Evolutionary conservation across 1,140 invertebrate species (phyloP), one percentile per base, ranked within the genome.

Genomic region (Bombus confusus): DNA sequence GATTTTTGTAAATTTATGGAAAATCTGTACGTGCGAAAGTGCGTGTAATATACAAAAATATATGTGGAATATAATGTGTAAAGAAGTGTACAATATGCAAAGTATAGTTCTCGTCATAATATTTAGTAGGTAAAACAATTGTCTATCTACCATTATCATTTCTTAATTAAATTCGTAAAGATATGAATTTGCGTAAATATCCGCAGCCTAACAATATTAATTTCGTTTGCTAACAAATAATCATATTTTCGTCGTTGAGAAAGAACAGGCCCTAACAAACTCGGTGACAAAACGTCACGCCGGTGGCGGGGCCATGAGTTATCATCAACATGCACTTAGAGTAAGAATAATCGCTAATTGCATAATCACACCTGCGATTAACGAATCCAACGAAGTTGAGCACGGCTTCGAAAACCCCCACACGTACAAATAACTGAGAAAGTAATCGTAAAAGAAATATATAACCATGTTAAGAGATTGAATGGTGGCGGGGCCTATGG

Each of bases 401-500:
- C 88, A 87, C 88, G 86, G 76, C 82, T 81, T 85, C 28, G 80
- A 43, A 43, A 80, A 66, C n/a, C 76, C 76, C 66, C 28, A 64
- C 74, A 77, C 64, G 15, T 89, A 80, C 79, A 77, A 80, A 83
- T 57, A 47, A 31, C 13, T 22, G 34, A 31, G 68, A 74, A 31
- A 64, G 9, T 76, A 71, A 79, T 37, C 62, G 72, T 8, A 79
- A 83, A 74, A 52, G 28, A 66, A 82, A n/a, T 74, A 28, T 6
- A 66, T 83, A 80, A 83, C 66, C 68, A 68, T 31, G 72, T 73
- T 77, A 64, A 34, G 43, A 83, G n/a, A 79, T 52, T 41, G 57
- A 83, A 82, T 85, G 88, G 88, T 90, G 88, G 79, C 88, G 88
- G 88, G 88, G 88, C 88, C 88, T 90, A 89, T 73, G 76, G 57